Conservation (phyloP, 2,888 invertebrate genomes). For the Deroplatys truncata region DNA sequence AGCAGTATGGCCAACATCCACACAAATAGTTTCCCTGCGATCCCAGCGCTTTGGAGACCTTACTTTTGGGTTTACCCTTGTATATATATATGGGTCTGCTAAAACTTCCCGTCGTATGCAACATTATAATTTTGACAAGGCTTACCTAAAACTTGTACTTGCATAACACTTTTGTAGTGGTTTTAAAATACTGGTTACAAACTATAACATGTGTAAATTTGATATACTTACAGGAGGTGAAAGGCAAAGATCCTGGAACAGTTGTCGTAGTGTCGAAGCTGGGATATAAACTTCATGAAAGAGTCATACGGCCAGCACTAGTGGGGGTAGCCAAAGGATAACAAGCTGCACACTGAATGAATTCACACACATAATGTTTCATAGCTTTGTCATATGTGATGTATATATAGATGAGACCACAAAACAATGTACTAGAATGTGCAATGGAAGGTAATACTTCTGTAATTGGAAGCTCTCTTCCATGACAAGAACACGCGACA, state of each 20-base stretch:
- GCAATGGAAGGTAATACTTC: neutral
- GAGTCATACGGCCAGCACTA: constrained; percentile 91
- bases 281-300: constrained; percentile 90
- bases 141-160: too few relatives aligned
- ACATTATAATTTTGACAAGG: too few relatives aligned
- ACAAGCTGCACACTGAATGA: neutral
- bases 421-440: neutral
- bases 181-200: too few relatives aligned
- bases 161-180: too few relatives aligned
- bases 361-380: neutral
- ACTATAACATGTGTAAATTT: neutral
- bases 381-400: neutral
- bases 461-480: neutral
- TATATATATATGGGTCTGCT: too few relatives aligned
- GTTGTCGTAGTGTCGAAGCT: constrained; percentile 91
- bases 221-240: constrained; percentile 56
- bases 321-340: constrained; percentile 86
- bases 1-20: too few relatives aligned
- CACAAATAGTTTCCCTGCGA: too few relatives aligned
- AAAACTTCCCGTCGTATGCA: too few relatives aligned
- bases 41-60: too few relatives aligned
- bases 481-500: neutral
- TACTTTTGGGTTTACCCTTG: too few relatives aligned
- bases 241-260: constrained; percentile 77
- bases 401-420: neutral